These are phyloP conservation scores for Labia minor DNA, from an alignment of 2,888 invertebrate species.

Conservation along the genomic window DNA sequence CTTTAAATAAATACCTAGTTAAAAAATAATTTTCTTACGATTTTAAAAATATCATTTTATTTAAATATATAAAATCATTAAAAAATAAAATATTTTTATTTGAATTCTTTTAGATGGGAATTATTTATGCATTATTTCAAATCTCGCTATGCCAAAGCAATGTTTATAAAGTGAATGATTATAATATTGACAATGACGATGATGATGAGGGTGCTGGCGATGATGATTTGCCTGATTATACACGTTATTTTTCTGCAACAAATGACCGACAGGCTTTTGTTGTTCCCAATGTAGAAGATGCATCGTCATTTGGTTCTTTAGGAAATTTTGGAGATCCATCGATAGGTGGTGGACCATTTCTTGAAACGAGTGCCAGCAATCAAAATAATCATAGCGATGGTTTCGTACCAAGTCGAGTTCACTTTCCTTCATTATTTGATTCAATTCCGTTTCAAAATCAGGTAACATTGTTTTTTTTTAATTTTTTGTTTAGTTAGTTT, in stretches of 20 bases:
- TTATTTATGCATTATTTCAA: neutral
- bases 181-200: neutral
- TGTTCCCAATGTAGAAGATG: neutral
- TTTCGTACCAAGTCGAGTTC: neutral
- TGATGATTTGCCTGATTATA: neutral
- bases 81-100: no score
- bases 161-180: neutral
- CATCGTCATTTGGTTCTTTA: neutral
- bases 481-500: no score
- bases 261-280: neutral
- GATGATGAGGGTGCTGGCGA: neutral
- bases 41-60: no score
- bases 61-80: no score
- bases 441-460: neutral
- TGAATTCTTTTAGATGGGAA: neutral
- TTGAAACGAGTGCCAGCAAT: neutral
- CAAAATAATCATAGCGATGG: neutral
- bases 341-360: neutral
- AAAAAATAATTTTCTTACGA: no score
- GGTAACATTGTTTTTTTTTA: no score
- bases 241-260: neutral
- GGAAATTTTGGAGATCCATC: neutral
- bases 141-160: neutral
- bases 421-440: neutral
- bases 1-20: no score